A percentile compares a stretch with the other conserved stretches of the same genome.
Evolutionary conservation across 92 coral and sea anemone species (phyloP).

Genomic region (Epizoanthus scotinus): DNA sequence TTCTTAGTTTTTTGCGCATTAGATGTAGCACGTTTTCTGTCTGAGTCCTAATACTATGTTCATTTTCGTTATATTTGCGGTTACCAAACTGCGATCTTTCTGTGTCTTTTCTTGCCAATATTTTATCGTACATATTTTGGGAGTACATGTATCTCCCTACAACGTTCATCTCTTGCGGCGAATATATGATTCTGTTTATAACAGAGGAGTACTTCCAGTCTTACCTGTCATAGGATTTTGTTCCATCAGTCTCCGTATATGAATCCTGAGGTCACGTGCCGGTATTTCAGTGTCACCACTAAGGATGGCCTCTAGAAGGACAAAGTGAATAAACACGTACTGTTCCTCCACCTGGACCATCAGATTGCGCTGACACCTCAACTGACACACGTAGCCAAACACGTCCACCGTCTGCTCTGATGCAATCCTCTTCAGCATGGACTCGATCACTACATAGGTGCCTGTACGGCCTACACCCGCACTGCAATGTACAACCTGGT

Average conservation of each 20-base stretch:
- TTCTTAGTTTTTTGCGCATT: no score
- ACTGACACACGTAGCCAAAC: conserved; percentile 67
- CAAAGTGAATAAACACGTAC: conserved; percentile 86
- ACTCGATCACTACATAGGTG: conserved; percentile 82
- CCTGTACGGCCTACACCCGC: conserved; percentile 97
- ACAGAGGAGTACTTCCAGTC: not conserved
- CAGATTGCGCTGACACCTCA: conserved; percentile 83
- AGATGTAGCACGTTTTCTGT: no score
- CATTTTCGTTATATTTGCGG: no score
- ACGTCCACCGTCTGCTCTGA: conserved; percentile 77
- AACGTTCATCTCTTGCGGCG: no score
- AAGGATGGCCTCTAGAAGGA: conserved; percentile 81
- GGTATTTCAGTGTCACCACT: conserved; percentile 88
- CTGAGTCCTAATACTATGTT: no score
- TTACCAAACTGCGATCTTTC: no score
- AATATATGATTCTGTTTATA: no score
- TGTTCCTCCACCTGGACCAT: conserved; percentile 98
- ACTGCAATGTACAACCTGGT: conserved; percentile 93
- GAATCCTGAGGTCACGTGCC: conserved; percentile 68
- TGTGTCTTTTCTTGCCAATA: no score
- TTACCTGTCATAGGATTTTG: conserved; percentile 69
- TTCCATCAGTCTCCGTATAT: conserved; percentile 62
- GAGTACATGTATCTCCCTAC: no score
- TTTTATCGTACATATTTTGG: no score
- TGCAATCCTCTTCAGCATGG: conserved; percentile 85